Conservation (phyloP, 2,888 invertebrate genomes). For the Macropis europaea region DNA sequence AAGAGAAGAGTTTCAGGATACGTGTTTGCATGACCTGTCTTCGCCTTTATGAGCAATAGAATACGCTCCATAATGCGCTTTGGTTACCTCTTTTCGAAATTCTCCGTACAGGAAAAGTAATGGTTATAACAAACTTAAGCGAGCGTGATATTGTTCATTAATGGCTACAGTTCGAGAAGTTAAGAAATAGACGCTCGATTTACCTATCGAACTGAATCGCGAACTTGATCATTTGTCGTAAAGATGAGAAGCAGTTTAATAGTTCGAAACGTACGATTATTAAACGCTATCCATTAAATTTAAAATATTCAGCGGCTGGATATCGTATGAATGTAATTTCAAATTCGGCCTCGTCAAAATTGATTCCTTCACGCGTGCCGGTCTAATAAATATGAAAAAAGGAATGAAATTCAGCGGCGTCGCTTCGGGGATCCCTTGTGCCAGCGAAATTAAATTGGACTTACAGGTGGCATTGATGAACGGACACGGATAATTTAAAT, state of each 20-base stretch:
- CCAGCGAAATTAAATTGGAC: slow-evolving; percentile 52
- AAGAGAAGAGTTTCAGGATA: no score
- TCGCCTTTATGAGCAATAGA: no score
- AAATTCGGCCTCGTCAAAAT: slow-evolving; percentile 31
- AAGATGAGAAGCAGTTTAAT: slow-evolving; percentile 28
- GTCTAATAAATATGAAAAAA: no score
- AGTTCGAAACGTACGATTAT: slow-evolving; percentile 38
- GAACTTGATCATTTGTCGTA: slow-evolving; percentile 25
- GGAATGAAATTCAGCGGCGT: slow-evolving; percentile 27
- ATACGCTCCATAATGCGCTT: no score
- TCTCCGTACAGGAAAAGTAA: no score
- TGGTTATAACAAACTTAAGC: no score
- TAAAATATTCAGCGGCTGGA: slow-evolving; percentile 30
- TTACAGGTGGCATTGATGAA: slow-evolving; percentile 56
- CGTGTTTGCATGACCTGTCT: no score
- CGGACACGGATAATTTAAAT: slow-evolving; percentile 50
- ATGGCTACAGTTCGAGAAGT: no score
- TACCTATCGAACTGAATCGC: slow-evolving; percentile 12
- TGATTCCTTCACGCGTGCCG: slow-evolving; percentile 29
- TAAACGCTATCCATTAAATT: slow-evolving; percentile 12
- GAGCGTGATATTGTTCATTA: no score
- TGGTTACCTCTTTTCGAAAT: no score
- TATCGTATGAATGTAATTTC: slow-evolving; percentile 39
- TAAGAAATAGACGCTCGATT: no score
- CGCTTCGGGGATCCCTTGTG: neutral